These are phyloP conservation scores for Amphiprion clarkii DNA, from an alignment of 2,797 vertebrate species.

Conservation along the genomic window DNA sequence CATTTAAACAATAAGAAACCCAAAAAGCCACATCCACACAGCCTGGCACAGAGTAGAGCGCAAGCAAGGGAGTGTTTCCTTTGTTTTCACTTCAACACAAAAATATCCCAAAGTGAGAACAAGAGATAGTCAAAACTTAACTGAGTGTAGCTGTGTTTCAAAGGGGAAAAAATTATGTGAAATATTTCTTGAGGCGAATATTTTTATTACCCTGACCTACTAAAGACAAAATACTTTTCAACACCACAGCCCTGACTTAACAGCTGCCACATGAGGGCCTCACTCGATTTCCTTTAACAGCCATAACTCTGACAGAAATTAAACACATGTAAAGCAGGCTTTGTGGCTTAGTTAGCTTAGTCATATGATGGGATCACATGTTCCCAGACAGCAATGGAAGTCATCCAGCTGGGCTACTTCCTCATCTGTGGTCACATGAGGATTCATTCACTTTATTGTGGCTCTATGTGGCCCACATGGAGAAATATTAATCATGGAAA, in stretches of 20 bases:
- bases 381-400: slow-evolving; percentile 61
- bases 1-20: not conserved
- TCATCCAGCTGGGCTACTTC: slow-evolving; percentile 69
- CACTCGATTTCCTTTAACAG: slow-evolving; percentile 28
- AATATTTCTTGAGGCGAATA: slow-evolving; percentile 32
- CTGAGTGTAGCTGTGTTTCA: slow-evolving; percentile 19
- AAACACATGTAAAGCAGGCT: slow-evolving; percentile 53
- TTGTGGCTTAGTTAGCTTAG: slow-evolving; percentile 52
- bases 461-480: slow-evolving; percentile 28
- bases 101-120: slow-evolving; percentile 4
- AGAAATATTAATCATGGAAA: slow-evolving; percentile 62
- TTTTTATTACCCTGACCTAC: slow-evolving; percentile 49
- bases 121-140: not conserved
- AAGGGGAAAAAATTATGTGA: slow-evolving; percentile 14
- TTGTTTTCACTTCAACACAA: slow-evolving; percentile 3
- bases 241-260: slow-evolving; percentile 17
- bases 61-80: not conserved
- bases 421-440: slow-evolving; percentile 77
- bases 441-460: slow-evolving; percentile 68
- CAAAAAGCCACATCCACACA: not conserved
- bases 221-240: slow-evolving; percentile 33
- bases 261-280: slow-evolving; percentile 28
- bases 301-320: slow-evolving; percentile 34
- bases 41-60: too few relatives aligned
- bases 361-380: slow-evolving; percentile 78